phyloP scores from a whole-genome alignment of 1,140 invertebrate species.

The Drosophila kanapiae region DNA sequence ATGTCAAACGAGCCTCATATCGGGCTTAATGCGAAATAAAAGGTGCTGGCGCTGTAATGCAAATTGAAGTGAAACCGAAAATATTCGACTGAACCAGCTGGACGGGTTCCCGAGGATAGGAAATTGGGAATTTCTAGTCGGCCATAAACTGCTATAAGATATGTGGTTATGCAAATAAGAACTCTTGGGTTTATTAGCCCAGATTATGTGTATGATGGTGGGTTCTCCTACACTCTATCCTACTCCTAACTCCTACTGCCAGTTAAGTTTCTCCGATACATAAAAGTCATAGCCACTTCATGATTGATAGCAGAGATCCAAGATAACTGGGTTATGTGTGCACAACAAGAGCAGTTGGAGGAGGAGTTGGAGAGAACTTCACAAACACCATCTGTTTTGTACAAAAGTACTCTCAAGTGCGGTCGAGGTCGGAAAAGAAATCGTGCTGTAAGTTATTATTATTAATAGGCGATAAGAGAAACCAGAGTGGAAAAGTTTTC shows the following conservation, averaged over 20 bases:
- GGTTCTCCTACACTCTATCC: not conserved
- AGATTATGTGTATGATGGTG: not conserved
- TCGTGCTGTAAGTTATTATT: slow-evolving; percentile 2
- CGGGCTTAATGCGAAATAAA: slow-evolving; percentile 9
- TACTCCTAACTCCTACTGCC: not conserved
- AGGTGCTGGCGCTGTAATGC: slow-evolving; percentile 15
- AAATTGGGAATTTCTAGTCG: slow-evolving; percentile 23
- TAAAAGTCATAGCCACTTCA: slow-evolving; percentile 12
- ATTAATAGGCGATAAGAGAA: slow-evolving; percentile 9
- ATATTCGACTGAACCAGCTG: slow-evolving; percentile 18
- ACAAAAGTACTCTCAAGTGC: not conserved
- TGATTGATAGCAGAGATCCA: slow-evolving; percentile 21
- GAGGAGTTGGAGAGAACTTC: slow-evolving; percentile 14
- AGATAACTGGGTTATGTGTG: slow-evolving; percentile 39
- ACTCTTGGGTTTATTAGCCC: not conserved
- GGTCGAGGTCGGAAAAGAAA: slow-evolving; percentile 23
- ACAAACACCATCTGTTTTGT: no score
- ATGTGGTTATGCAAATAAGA: slow-evolving; percentile 42
- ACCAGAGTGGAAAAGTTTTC: slow-evolving; percentile 18
- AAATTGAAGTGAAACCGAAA: slow-evolving; percentile 33
- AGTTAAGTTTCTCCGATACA: slow-evolving; percentile 24
- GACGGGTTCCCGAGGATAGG: slow-evolving; percentile 16
- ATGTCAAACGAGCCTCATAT: slow-evolving; percentile 56
- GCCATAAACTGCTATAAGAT: slow-evolving; percentile 20
- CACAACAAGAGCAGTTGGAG: slow-evolving; percentile 2